Conservation (phyloP, 2,888 invertebrate genomes). For the Eristalinus aeneus region DNA sequence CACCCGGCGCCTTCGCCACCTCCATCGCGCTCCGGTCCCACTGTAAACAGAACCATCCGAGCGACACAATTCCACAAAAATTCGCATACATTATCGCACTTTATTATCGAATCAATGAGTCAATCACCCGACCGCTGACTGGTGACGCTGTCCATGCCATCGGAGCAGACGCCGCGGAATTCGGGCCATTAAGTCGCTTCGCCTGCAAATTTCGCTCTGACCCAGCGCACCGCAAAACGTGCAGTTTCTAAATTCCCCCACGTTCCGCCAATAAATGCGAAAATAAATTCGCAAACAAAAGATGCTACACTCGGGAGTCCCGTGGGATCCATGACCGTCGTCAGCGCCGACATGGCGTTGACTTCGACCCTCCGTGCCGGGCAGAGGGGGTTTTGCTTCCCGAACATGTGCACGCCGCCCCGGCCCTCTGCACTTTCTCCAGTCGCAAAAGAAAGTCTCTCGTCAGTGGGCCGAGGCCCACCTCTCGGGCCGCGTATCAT, state of each 20-base stretch:
- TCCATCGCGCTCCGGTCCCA: neutral
- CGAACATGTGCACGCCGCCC: conserved; percentile 23
- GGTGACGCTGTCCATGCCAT: neutral
- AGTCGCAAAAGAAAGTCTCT: conserved; percentile 53
- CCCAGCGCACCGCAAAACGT: conserved; percentile 30
- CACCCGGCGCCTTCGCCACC: neutral
- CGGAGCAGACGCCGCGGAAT: conserved; percentile 14
- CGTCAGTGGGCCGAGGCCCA: conserved; percentile 9
- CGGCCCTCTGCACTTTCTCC: conserved; percentile 34
- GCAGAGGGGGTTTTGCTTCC: conserved; percentile 43
- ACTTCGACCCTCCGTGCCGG: neutral
- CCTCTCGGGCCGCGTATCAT: conserved; percentile 30
- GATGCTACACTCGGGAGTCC: conserved; percentile 25
- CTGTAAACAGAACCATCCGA: neutral
- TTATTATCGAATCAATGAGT: conserved; percentile 55
- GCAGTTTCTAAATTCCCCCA: conserved; percentile 63
- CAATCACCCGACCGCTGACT: conserved; percentile 32
- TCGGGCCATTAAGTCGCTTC: conserved; percentile 61
- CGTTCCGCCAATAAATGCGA: conserved; percentile 62
- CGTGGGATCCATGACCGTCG: conserved; percentile 19
- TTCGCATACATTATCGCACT: conserved; percentile 47
- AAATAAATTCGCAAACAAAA: conserved; percentile 57
- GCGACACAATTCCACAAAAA: neutral
- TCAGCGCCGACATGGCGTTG: conserved; percentile 5
- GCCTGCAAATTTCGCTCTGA: conserved; percentile 55